A percentile compares a stretch with the other conserved stretches of the same genome.
Evolutionary conservation across 1,140 invertebrate genomes (phyloP).

Genomic region (Callitettix versicolor): DNA sequence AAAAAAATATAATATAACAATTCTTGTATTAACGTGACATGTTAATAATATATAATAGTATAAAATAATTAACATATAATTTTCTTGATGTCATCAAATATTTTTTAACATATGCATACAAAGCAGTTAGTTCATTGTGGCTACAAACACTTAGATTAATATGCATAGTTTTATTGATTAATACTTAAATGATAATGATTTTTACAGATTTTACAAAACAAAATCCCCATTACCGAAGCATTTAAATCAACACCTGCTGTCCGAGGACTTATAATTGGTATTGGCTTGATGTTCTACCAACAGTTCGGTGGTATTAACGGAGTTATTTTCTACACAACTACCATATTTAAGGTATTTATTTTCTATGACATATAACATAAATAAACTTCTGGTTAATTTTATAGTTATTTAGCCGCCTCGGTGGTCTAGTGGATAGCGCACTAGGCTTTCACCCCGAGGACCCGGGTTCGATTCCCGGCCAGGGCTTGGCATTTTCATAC

Average conservation of each 20-base stretch:
- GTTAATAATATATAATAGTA: too few relatives aligned
- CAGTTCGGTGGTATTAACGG: conserved; percentile 78
- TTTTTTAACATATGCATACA: background rate
- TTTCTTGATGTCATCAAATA: background rate
- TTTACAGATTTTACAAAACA: conserved; percentile 22
- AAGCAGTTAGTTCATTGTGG: background rate
- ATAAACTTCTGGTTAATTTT: too few relatives aligned
- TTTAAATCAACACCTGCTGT: conserved; percentile 46
- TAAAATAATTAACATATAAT: too few relatives aligned
- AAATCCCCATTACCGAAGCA: conserved; percentile 40
- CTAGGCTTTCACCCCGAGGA: too few relatives aligned
- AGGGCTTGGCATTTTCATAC: too few relatives aligned
- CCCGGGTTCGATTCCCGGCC: too few relatives aligned
- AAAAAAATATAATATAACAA: too few relatives aligned
- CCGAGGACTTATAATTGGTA: conserved; percentile 59
- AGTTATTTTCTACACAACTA: conserved; percentile 66
- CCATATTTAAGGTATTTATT: conserved; percentile 52
- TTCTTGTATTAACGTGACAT: too few relatives aligned
- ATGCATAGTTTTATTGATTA: background rate
- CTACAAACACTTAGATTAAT: background rate
- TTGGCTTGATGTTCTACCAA: conserved; percentile 74
- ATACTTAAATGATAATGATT: background rate
- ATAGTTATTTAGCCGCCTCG: too few relatives aligned
- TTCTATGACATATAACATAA: too few relatives aligned
- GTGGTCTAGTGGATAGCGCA: too few relatives aligned